These are phyloP conservation scores for Isotomurus palustris DNA, from an alignment of 2,888 invertebrate species.

Conservation along the genomic window DNA sequence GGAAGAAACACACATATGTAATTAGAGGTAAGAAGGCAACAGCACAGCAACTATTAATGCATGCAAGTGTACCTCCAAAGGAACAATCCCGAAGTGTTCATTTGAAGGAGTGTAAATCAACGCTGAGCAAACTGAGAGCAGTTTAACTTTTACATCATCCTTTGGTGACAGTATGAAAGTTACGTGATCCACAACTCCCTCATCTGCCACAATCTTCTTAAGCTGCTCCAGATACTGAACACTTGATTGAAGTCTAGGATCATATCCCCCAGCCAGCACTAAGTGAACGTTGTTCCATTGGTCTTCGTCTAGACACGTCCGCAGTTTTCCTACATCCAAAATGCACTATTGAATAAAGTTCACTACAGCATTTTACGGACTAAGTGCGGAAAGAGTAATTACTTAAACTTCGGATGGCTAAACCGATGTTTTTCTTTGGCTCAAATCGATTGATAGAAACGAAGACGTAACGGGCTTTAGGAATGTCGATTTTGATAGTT, in stretches of 20 bases:
- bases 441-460: slow-evolving; percentile 96
- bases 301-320: slow-evolving; percentile 38
- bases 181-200: slow-evolving; percentile 66
- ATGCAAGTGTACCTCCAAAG: slow-evolving; percentile 64
- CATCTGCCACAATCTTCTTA: slow-evolving; percentile 59
- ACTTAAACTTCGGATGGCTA: slow-evolving; percentile 78
- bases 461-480: slow-evolving; percentile 59
- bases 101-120: slow-evolving; percentile 91
- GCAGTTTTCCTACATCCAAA: slow-evolving; percentile 33
- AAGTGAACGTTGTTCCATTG: slow-evolving; percentile 67
- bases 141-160: slow-evolving; percentile 74
- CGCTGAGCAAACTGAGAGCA: slow-evolving; percentile 71
- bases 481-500: slow-evolving; percentile 36
- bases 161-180: slow-evolving; percentile 82
- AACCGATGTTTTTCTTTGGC: slow-evolving; percentile 85
- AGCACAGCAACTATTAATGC: not conserved
- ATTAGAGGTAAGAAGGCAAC: not conserved
- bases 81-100: slow-evolving; percentile 99
- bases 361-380: not conserved
- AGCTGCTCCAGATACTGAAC: slow-evolving; percentile 77
- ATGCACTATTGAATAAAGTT: not conserved
- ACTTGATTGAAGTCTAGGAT: slow-evolving; percentile 80
- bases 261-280: slow-evolving; percentile 94
- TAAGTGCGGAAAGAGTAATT: slow-evolving; percentile 49
- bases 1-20: not conserved